phyloP scores from a whole-genome alignment of 2,113 vertebrate species.

The Pterophyllum scalare region DNA sequence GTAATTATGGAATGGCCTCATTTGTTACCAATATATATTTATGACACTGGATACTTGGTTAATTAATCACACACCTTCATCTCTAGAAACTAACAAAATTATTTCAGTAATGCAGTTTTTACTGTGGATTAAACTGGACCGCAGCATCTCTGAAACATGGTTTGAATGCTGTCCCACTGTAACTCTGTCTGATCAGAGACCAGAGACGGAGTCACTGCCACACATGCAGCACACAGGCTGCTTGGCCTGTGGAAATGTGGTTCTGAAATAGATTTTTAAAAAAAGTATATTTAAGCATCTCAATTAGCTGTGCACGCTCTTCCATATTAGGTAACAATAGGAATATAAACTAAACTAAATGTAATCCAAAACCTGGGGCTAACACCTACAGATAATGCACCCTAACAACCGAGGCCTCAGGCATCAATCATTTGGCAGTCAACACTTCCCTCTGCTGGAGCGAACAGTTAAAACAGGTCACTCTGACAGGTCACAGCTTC shows the following conservation, averaged over 20 bases:
- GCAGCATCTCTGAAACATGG: no score
- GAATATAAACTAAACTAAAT: neutral
- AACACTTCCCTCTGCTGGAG: neutral
- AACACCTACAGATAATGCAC: accelerated
- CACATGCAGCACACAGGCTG: no score
- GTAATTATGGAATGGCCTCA: accelerated
- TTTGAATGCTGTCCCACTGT: no score
- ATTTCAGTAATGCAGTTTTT: neutral
- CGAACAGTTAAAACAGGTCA: neutral
- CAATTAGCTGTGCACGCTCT: neutral
- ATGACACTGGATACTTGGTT: no score
- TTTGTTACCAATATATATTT: neutral
- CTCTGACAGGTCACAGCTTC: neutral
- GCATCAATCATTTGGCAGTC: accelerated
- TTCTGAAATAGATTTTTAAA: no score
- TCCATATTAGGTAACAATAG: neutral
- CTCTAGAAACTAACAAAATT: neutral
- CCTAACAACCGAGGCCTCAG: accelerated
- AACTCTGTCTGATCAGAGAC: no score
- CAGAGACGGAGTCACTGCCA: no score
- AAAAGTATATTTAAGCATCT: neutral
- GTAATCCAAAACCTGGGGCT: neutral
- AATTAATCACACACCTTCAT: neutral
- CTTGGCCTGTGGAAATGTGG: no score
- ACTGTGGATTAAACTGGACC: neutral